Base-by-base conservation (phyloP, 92 coral and sea anemone genomes). In the Heliopora coerulea region DNA sequence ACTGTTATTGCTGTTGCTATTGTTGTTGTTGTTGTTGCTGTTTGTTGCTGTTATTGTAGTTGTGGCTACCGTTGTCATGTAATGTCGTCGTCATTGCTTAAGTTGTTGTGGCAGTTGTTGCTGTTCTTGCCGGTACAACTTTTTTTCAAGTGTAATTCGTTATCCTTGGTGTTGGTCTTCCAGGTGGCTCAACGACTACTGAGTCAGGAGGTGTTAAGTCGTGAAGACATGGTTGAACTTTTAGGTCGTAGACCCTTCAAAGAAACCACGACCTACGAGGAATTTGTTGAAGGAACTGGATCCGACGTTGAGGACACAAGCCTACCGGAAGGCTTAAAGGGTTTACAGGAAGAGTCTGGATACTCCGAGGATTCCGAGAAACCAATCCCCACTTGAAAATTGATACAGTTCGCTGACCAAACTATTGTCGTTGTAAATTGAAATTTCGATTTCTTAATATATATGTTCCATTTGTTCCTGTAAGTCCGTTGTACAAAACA, bases 211-310 rank as follows among this genome's bases (percentile, higher is more conserved):
- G 99, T 95, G 11, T 80, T 95, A 18, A 89, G 75, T 49, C 95
- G 99, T 58, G 99, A 95, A 50, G 99, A 95, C 70, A 95, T 95
- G 99, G 87, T 95, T 65, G 91, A 90, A 37, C 82, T 95, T 23
- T 84, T 95, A 37, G 99, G 99, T 3, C 95, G 87, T 60, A 86
- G 99, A 63, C 99, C 99, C 18, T 95, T 95, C 80, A 95, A 95
- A 46, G 99, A 95, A 67, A 91, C 84, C 72, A 91, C 99, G 29
- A 95, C 99, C 0, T 95, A 95, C 60, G 99, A 95, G 72, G 99
- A 95, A 60, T 95, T 95, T 65, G 99, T 95, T 2, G 99, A 85
- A 54, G 99, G 99, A 18, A 95, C 99, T 68, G 99, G 99, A n/a
- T 80, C 97, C 31, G 97, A 95, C 66, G 70, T 82, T 4, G 99